Conservation (phyloP, 2,888 invertebrate genomes). For the Listrodromus nycthemerus region DNA sequence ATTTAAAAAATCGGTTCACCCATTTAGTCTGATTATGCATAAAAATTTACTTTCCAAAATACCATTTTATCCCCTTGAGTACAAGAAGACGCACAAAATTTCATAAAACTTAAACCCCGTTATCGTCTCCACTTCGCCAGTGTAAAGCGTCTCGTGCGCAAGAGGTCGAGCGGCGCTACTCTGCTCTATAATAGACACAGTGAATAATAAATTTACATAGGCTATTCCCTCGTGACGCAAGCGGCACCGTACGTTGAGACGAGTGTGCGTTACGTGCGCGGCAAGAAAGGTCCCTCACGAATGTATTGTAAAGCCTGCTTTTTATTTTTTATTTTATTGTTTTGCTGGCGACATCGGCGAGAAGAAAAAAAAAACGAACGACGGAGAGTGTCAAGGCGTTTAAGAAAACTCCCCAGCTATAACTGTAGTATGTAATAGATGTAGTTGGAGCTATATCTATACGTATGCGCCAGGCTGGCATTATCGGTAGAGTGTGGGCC, state of each 20-base stretch:
- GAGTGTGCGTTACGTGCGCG: constrained; percentile 11
- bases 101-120: neutral
- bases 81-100: neutral
- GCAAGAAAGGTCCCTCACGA: constrained; percentile 1
- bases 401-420: constrained; percentile 23
- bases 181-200: neutral
- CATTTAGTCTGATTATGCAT: no score
- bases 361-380: constrained; percentile 1
- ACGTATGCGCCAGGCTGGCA: constrained; percentile 13
- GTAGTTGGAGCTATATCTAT: constrained; percentile 13
- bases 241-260: neutral
- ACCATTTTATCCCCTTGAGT: no score
- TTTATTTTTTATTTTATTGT: constrained; percentile 3
- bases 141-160: neutral
- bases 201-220: constrained; percentile 32
- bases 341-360: constrained; percentile 7
- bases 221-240: constrained; percentile 12
- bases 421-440: constrained; percentile 7
- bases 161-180: neutral
- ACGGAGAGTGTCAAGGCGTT: constrained; percentile 21
- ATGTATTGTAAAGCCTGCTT: neutral
- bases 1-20: no score
- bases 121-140: neutral
- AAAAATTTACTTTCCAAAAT: no score
- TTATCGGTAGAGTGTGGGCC: constrained; percentile 37